Conservation (phyloP, 2,888 invertebrate genomes). For the Amphimallon solstitiale region DNA sequence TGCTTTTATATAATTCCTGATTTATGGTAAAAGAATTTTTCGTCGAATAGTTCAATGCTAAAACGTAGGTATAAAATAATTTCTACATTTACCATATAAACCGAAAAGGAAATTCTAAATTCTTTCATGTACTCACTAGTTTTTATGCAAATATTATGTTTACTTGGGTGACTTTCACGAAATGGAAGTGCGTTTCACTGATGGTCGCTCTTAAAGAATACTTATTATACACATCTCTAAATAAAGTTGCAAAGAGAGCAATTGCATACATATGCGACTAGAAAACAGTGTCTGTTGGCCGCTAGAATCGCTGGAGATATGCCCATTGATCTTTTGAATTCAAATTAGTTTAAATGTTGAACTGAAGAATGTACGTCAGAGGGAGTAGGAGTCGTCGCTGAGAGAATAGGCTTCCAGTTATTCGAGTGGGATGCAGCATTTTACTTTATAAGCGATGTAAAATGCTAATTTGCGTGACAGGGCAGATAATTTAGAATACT, state of each 20-base stretch:
- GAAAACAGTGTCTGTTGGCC: not conserved
- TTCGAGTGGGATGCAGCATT: slow-evolving; percentile 14
- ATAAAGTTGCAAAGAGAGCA: no score
- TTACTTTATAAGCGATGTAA: slow-evolving; percentile 15
- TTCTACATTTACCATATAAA: not conserved
- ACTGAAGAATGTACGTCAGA: slow-evolving; percentile 7
- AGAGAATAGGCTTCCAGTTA: slow-evolving; percentile 18
- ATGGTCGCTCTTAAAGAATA: no score
- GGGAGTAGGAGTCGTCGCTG: slow-evolving; percentile 10
- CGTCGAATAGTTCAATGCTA: not conserved
- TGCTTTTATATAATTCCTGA: no score
- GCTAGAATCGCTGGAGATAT: not conserved
- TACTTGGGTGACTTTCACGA: no score
- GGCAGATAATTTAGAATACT: slow-evolving; percentile 16
- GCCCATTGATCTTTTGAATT: slow-evolving; percentile 12
- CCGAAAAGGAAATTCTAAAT: no score
- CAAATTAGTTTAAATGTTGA: slow-evolving; percentile 16
- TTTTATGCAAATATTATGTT: no score
- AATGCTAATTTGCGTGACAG: slow-evolving; percentile 20
- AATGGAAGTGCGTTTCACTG: no score
- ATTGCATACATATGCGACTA: not conserved
- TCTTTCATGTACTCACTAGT: no score
- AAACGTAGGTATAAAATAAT: not conserved
- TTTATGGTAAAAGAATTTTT: not conserved
- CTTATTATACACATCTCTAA: no score